Evolutionary conservation across 37 sponge, comb jelly and placozoan genomes (phyloP), one percentile per base, ranked within the genome.

Genomic region (Axinella damicornis): DNA sequence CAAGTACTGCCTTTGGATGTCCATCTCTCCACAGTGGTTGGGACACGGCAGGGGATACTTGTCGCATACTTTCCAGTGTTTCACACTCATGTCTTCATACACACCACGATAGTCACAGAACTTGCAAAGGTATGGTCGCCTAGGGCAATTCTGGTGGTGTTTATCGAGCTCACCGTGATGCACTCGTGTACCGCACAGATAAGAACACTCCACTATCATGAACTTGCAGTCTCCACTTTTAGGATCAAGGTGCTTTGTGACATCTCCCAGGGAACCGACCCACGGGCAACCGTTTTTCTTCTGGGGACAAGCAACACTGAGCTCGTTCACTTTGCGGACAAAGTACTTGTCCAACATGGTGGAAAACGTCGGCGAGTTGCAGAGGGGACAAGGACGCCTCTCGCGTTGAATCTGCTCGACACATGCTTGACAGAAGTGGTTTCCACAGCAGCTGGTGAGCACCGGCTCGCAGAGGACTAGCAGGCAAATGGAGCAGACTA

Each of bases 371-470:
- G 52, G 27, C 2, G 46, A 35, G n/a, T 67, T 81, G 31, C 89
- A 88, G 11, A 88, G 32, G 24, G 89, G 89, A 69, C 89, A 88
- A 5, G 72, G 54, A 22, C 34, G 31, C 0, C 19, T 22, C 40
- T 61, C 15, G 19, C 11, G 27, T 0, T 34, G 36, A 11, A 76
- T 55, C 24, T 31, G 19, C 25, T 76, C 36, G 35, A 88, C 39
- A 35, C 89, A 88, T 4, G 55, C 20, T 15, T 19, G 35, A 61
- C 89, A 88, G 71, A 82, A 88, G 55, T 77, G 77, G 67, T 80
- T 68, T 18, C 89, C 89, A 83, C 89, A 88, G 78, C 89, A 88
- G 56, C 71, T 76, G 9, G 83, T 88, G 35, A 82, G 78, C 58
- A 32, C 36, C 0, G 89, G 89, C 20, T 82, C 78, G 2, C 73